Percentiles rank a stretch among this genome's conserved stretches.
These are phyloP conservation scores for Tinamus guttatus DNA, from an alignment of 2,113 vertebrate genomes.

Conservation along the genomic window DNA sequence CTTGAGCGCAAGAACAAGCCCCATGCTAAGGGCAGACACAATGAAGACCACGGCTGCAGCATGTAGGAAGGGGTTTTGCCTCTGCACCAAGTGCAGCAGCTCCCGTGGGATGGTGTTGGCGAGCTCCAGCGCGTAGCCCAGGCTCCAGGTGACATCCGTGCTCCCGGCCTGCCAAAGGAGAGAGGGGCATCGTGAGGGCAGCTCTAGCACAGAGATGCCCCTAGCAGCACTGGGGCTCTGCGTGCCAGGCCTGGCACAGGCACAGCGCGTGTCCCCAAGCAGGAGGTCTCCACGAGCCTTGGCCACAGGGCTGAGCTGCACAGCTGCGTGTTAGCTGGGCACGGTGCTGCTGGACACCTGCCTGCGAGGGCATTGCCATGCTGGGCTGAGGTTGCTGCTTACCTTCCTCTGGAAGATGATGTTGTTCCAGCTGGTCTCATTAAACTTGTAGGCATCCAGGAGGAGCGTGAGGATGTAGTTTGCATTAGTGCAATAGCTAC, in stretches of 20 bases:
- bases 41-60: constrained; percentile 72
- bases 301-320: too few species aligned
- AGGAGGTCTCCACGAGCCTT: too few species aligned
- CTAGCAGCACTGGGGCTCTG: background rate
- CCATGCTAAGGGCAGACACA: constrained; percentile 15
- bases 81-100: constrained; percentile 48
- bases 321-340: too few species aligned
- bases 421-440: constrained; percentile 75
- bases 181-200: fast-evolving
- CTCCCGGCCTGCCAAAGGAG: constrained; percentile 76
- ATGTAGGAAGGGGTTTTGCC: constrained; percentile 76
- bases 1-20: background rate
- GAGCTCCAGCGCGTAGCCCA: constrained; percentile 93
- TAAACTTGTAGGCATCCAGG: constrained; percentile 84
- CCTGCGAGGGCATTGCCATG: fast-evolving
- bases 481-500: constrained; percentile 82
- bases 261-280: too few species aligned
- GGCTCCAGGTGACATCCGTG: constrained; percentile 86
- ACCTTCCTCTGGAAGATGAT: constrained; percentile 90
- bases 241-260: background rate
- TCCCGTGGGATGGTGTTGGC: constrained; percentile 81
- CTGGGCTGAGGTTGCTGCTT: background rate
- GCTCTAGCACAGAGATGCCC: too few species aligned
- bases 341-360: too few species aligned
- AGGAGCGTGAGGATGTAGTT: constrained; percentile 85